Conservation (phyloP, 2,797 vertebrate genomes). For the Crocodylus rhombifer region DNA sequence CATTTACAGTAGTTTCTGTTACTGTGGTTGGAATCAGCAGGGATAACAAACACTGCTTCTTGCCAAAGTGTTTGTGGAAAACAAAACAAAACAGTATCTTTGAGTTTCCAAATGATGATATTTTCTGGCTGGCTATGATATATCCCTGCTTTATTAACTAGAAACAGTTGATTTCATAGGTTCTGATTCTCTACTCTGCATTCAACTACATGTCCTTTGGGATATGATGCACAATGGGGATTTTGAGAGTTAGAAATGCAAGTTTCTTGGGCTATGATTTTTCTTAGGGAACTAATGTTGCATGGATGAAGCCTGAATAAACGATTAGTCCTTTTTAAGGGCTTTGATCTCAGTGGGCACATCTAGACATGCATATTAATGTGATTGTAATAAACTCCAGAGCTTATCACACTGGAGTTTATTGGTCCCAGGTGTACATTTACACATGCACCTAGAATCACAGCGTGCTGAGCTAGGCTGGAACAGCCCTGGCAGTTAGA, state of each 20-base stretch:
- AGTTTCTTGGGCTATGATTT: no score
- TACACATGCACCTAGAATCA: no score
- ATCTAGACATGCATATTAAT: no score
- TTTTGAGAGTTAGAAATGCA: neutral
- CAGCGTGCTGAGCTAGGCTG: no score
- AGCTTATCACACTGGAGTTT: no score
- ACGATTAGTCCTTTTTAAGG: neutral
- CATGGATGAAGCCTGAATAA: neutral
- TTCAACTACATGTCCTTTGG: neutral
- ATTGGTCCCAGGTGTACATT: no score
- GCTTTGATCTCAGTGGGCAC: neutral
- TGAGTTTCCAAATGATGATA: neutral
- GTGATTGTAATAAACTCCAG: no score
- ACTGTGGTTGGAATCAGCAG: neutral
- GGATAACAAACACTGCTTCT: rapidly evolving
- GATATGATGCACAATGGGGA: rapidly evolving
- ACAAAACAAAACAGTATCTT: neutral
- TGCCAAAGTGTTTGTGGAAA: neutral
- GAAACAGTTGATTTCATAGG: neutral
- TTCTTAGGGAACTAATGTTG: no score
- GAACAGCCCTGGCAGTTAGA: no score
- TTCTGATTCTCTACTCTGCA: neutral
- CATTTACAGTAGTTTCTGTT: neutral
- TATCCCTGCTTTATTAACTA: neutral
- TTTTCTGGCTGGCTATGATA: neutral